These are phyloP conservation scores for Coptotermes formosanus DNA, from an alignment of 1,140 invertebrate genomes.

Conservation along the genomic window DNA sequence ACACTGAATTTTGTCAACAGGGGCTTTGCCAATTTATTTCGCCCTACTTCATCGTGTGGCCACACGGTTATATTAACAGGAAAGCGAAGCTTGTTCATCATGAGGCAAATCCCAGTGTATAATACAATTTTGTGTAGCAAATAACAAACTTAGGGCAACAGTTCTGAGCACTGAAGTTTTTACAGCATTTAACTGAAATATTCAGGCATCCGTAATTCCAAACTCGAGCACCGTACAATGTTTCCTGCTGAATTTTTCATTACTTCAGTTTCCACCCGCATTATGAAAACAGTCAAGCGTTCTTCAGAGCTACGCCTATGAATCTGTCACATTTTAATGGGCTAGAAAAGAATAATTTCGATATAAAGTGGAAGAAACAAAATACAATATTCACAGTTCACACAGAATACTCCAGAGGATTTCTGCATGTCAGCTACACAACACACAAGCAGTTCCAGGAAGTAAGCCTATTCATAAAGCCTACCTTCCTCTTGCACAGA, in stretches of 20 bases:
- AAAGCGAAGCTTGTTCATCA: neutral
- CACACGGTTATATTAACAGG: no score
- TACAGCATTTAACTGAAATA: constrained; percentile 7
- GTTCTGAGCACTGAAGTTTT: neutral
- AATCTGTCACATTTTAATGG: neutral
- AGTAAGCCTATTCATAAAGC: no score
- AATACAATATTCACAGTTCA: neutral
- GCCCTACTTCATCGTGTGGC: no score
- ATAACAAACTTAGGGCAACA: neutral
- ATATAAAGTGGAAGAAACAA: neutral
- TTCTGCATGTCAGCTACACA: no score
- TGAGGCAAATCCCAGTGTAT: neutral
- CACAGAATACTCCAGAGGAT: neutral
- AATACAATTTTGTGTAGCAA: neutral
- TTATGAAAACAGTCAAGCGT: neutral
- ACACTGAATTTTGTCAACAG: no score
- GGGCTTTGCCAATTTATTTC: no score
- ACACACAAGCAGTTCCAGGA: no score
- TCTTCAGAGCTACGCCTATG: neutral
- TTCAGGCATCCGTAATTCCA: neutral
- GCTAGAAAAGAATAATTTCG: neutral
- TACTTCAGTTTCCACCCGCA: neutral
- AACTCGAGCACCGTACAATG: neutral
- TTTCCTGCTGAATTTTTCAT: neutral
- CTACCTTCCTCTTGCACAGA: no score